Evolutionary conservation across 2,113 vertebrate genomes (phyloP), one percentile per base, ranked within the genome.

Genomic region (Alaudala cheleensis): DNA sequence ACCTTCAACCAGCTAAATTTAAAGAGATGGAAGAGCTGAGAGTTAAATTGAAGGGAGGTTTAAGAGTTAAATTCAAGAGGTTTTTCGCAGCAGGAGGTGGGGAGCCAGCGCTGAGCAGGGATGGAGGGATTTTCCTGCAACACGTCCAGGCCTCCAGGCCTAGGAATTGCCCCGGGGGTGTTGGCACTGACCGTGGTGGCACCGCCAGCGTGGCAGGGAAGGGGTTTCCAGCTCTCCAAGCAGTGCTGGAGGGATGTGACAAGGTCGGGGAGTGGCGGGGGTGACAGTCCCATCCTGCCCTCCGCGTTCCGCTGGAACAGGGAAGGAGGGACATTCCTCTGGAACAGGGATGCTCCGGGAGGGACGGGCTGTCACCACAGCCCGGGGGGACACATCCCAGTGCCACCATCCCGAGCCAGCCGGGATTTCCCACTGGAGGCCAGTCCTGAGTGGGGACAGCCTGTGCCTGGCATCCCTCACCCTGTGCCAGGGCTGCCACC

Each of bases 131-230:
- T 40, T 40, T 51, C 65, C 57, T 64, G 47, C 56, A 15, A 20
- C 11, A 12, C 45, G 28, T 1, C 5, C 10, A 0, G 10, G 15
- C 15, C n/a, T 78, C 23, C 81, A 42, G 64, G 53, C 47, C 70
- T 1, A 8, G 16, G 4, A 24, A 34, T 2, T 0, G 19, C 22
- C 49, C 53, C 0, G 8, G 57, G 20, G 11, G 34, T 29, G 58
- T 1, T 11, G 33, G 57, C 57, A 14, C 42, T 0, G 29, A 1
- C 22, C 9, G 0, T 0, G 12, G 51, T 6, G 24, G 42, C 64
- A 7, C 5, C 39, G 13, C 67, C 64, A 6, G 74, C 15, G 0
- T 0, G 70, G 49, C 29, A 3, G 19, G 51, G 37, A 56, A 34
- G 28, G 0, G 8, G 7, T 74, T 62, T n/a, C 24, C 21, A 0